Conservation (phyloP, 2,888 invertebrate genomes). For the Matsumyia berberina region DNA sequence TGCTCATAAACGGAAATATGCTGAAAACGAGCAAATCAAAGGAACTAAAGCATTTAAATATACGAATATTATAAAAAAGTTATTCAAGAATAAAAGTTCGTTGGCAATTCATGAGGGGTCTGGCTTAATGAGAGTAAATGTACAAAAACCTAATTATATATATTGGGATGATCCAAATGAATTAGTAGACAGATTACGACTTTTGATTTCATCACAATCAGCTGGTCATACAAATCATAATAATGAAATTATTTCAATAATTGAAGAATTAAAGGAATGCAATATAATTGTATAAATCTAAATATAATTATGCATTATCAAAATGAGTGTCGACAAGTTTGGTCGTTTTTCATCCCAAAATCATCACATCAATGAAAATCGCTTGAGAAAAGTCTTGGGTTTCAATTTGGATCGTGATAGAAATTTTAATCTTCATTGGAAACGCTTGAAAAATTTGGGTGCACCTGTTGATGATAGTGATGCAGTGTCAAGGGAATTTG, state of each 20-base stretch:
- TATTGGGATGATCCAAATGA: constrained; percentile 80
- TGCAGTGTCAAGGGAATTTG: constrained; percentile 26
- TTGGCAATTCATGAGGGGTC: constrained; percentile 3
- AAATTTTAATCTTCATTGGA: constrained; percentile 27
- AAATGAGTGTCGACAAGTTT: constrained; percentile 26
- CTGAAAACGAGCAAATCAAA: constrained; percentile 36
- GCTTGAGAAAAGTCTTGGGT: constrained; percentile 18
- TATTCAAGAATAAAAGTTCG: not conserved
- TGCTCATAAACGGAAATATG: constrained; percentile 41
- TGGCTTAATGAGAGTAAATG: constrained; percentile 23
- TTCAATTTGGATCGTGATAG: constrained; percentile 28
- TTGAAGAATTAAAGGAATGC: constrained; percentile 59
- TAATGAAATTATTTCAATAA: constrained; percentile 65
- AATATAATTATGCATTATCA: constrained; percentile 4
- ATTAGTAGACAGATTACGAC: constrained; percentile 79
- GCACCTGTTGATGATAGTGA: constrained; percentile 34
- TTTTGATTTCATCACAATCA: constrained; percentile 70
- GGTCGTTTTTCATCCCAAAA: not conserved
- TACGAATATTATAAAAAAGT: constrained; percentile 19
- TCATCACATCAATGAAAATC: constrained; percentile 4
- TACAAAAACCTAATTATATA: constrained; percentile 64
- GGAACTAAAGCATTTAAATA: constrained; percentile 41
- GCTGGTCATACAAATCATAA: constrained; percentile 58
- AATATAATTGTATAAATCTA: constrained; percentile 34
- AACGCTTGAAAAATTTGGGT: constrained; percentile 39